Percentiles rank a stretch among this genome's conserved stretches.
Conservation (phyloP, 2,888 invertebrate genomes). For the Cylloceria caligata region DNA sequence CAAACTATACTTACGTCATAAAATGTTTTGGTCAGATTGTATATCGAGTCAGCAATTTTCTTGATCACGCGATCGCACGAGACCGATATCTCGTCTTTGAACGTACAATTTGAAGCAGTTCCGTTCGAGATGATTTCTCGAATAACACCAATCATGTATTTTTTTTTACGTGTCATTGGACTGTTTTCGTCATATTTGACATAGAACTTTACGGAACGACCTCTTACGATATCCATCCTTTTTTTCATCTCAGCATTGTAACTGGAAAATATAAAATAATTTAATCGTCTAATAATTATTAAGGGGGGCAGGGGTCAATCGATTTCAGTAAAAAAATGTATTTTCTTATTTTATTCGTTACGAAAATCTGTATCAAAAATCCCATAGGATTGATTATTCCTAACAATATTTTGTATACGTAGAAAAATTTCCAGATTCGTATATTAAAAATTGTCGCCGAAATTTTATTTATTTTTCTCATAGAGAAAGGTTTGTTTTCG, state of each 20-base stretch:
- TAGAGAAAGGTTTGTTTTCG: no score
- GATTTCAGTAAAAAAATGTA: no score
- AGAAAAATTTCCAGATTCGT: no score
- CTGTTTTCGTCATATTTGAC: slow-evolving; percentile 71
- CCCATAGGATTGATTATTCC: no score
- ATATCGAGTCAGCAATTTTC: slow-evolving; percentile 73
- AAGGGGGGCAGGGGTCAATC: no score
- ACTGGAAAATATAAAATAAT: no score
- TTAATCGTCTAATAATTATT: no score
- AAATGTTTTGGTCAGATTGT: slow-evolving; percentile 71
- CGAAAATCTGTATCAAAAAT: no score
- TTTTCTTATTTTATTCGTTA: no score
- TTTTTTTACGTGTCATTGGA: slow-evolving; percentile 76
- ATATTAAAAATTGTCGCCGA: no score
- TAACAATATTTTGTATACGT: no score
- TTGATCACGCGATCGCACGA: slow-evolving; percentile 72
- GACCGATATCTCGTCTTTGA: slow-evolving; percentile 66
- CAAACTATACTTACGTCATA: slow-evolving; percentile 72
- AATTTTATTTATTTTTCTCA: no score
- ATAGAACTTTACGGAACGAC: slow-evolving; percentile 67
- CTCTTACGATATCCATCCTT: slow-evolving; percentile 74
- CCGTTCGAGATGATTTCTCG: slow-evolving; percentile 80
- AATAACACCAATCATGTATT: slow-evolving; percentile 79
- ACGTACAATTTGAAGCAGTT: slow-evolving; percentile 75
- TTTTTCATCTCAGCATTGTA: slow-evolving; percentile 79